Conservation (phyloP, 1,140 invertebrate genomes). For the Penaeus indicus region DNA sequence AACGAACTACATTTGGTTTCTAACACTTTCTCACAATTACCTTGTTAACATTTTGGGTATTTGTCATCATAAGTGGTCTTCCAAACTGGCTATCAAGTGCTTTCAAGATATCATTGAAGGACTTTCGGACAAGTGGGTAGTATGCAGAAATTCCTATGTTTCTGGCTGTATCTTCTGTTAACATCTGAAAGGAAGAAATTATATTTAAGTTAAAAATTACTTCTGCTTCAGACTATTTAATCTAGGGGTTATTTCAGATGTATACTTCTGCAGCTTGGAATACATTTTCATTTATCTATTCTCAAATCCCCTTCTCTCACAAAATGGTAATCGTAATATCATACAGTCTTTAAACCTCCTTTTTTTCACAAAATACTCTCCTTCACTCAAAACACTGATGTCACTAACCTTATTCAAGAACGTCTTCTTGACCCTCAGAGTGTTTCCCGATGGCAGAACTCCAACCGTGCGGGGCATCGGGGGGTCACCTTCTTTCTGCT, state of each 20-base stretch:
- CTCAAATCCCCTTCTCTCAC: not conserved
- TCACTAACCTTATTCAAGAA: conserved; percentile 85
- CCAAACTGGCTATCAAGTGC: conserved; percentile 97
- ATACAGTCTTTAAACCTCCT: not conserved
- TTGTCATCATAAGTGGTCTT: conserved; percentile 94
- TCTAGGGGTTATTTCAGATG: too few relatives aligned
- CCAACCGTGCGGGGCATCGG: conserved; percentile 97
- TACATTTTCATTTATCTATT: too few relatives aligned
- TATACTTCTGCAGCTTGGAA: too few relatives aligned
- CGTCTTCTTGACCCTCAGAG: conserved; percentile 94
- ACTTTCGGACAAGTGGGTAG: conserved; percentile 93
- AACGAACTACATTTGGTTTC: not conserved
- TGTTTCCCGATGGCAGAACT: conserved; percentile 94
- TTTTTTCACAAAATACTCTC: not conserved
- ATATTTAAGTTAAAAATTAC: not conserved
- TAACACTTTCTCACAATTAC: conserved; percentile 68
- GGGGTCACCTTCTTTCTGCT: conserved; percentile 98
- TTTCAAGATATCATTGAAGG: conserved; percentile 95
- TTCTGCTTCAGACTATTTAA: too few relatives aligned
- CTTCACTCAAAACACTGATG: not conserved
- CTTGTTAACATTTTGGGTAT: conserved; percentile 95
- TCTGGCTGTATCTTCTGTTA: conserved; percentile 94
- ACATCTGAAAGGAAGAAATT: conserved; percentile 73
- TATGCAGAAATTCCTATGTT: conserved; percentile 97
- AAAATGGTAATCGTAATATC: not conserved